Evolutionary conservation across 2,888 invertebrate genomes (phyloP), one percentile per base, ranked within the genome.

Genomic region (Saturnia japonica): DNA sequence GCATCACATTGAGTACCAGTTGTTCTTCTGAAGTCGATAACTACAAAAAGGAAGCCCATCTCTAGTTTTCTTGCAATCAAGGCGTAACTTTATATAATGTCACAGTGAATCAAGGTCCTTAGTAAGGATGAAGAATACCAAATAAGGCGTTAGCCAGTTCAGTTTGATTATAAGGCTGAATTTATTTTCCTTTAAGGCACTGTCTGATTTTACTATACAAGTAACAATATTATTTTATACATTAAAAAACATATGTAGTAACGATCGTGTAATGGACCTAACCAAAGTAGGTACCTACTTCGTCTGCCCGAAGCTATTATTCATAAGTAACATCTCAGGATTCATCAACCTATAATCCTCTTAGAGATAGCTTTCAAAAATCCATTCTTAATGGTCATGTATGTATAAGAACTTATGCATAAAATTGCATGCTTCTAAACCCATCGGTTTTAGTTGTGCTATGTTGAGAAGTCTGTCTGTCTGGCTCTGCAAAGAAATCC

Each of bases 81-180:
- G 22, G 40, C 40, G 34, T 40, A 47, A 51, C 64, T 64, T 64
- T 14, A 70, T 51, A 51, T 64, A 51, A 70, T 66, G 70, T 70
- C 70, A 69, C 25, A n/a, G 70, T 66, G 69, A 64, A 51, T 70
- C 66, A 66, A 64, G 47, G 40, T 64, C 64, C 64, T 40, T 66
- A 51, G 54, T 70, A 54, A 70, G 70, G 66, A 66, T 66, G 47
- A 70, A 70, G 70, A 42, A 40, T 34, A 47, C 70, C 70, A 66
- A 70, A 70, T 66, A 70, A 25, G 51, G 70, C 66, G 16, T 9
- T 40, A 51, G 40, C n/a, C 40, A 19, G 64, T 28, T 60, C 28
- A 19, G 40, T 40, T 40, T 64, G 64, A 64, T 64, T 64, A 40
- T 64, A 64, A 64, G 64, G 64, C n/a, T 64, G 64, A 40, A 64